Percentiles rank a stretch among this genome's conserved stretches.
Evolutionary conservation across 1,140 invertebrate genomes (phyloP).

Genomic region (Colletes gigas): DNA sequence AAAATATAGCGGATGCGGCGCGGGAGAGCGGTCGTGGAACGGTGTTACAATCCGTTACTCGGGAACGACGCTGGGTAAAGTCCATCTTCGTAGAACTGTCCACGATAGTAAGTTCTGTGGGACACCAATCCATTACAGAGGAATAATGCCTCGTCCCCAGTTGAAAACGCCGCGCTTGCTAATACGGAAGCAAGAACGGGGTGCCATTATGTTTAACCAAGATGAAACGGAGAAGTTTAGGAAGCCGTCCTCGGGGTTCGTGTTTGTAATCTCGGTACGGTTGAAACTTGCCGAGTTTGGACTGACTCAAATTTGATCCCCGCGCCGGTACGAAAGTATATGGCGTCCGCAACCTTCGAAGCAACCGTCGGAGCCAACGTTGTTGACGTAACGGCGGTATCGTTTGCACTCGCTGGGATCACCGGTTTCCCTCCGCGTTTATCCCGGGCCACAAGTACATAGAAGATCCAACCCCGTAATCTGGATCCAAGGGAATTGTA

Average conservation of each 20-base stretch:
- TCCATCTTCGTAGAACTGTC: no score
- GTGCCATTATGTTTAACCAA: not conserved
- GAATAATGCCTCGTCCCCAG: no score
- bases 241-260: not conserved
- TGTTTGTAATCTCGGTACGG: not conserved
- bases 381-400: constrained; percentile 26
- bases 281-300: not conserved
- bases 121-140: not conserved
- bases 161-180: no score
- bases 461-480: constrained; percentile 17
- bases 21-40: no score
- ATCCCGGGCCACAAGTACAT: constrained; percentile 26
- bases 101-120: not conserved
- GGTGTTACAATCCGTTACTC: no score
- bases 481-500: constrained; percentile 40
- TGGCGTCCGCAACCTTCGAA: constrained; percentile 1
- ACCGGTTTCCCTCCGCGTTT: constrained; percentile 28
- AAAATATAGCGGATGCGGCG: no score
- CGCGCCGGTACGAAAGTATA: not conserved
- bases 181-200: not conserved
- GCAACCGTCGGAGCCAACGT: not conserved
- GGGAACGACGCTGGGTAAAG: no score
- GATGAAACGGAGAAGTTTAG: constrained; percentile 4
- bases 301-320: constrained; percentile 15
- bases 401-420: constrained; percentile 34